phyloP scores from a whole-genome alignment of 2,797 vertebrate genomes.

The Eospalax fontanierii region DNA sequence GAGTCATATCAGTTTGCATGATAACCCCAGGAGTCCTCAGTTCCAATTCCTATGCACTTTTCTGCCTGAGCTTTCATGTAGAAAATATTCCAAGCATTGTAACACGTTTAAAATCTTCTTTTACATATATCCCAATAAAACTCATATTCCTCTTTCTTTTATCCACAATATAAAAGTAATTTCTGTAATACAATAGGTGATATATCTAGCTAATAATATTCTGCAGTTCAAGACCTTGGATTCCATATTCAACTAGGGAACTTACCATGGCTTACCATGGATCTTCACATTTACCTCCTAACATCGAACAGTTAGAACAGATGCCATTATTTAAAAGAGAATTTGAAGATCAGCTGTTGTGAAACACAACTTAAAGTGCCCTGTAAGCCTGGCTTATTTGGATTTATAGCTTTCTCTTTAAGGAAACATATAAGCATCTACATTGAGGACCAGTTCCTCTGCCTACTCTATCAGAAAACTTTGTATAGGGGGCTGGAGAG shows the following conservation, averaged over 20 bases:
- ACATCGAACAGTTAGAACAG: background rate
- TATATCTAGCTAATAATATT: background rate
- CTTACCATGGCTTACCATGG: background rate
- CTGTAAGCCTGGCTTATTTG: background rate
- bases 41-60: background rate
- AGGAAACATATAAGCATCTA: constrained; percentile 33
- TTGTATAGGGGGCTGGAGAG: background rate
- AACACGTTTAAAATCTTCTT: constrained; percentile 5
- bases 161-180: background rate
- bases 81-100: background rate
- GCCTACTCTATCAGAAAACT: background rate
- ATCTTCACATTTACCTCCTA: background rate
- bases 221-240: background rate
- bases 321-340: background rate
- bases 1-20: background rate
- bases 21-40: background rate
- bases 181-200: background rate
- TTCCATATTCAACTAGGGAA: background rate
- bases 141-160: background rate
- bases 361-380: background rate
- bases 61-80: background rate
- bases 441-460: background rate
- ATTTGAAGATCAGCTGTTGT: background rate
- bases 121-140: background rate
- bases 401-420: constrained; percentile 25